Evolutionary conservation across 2,113 vertebrate genomes (phyloP), one percentile per base, ranked within the genome.

Genomic region (Alethe castanea): DNA sequence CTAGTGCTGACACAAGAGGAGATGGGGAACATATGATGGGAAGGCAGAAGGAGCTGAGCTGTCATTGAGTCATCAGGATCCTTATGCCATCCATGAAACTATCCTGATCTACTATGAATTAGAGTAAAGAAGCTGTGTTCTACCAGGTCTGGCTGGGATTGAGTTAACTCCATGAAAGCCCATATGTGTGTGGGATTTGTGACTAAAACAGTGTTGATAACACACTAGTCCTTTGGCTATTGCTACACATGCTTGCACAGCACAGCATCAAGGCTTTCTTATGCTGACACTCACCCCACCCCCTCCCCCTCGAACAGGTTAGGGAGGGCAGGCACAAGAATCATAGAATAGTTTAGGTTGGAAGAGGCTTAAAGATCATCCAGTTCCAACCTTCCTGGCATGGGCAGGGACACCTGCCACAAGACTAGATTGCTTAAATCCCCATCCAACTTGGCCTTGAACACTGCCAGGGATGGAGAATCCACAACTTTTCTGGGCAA

Each of bases 201-300:
- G 74, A 67, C 28, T 62, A 66, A 57, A 85, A 26, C 7, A n/a
- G 23, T 65, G 17, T 1, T 53, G 44, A 31, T 76, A 64, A 67
- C 44, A 80, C 26, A 64, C 8, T 1, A 19, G 19, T 9, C 42
- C 56, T 54, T 23, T 40, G 54, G 45, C 40, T 65, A 5, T 5
- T 65, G 54, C 28, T 76, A 40, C 85, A 50, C 11, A 69, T 31
- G 45, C 28, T n/a, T 69, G 48, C 28, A 69, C n/a, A 76, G 66
- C 6, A 3, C 31, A 88, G 59, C 9, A 4, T 7, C 26, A 38
- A 59, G 26, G 35, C 25, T 53, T 86, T 73, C 71, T 77, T 11
- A 53, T 0, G 0, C 33, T 53, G 26, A 5, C 2, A 48, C 12
- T 22, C 15, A 14, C 11, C 8, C 24, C 35, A 42, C 4, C 14